phyloP scores from a whole-genome alignment of 2,888 invertebrate species.

The Priocnemis perturbator region DNA sequence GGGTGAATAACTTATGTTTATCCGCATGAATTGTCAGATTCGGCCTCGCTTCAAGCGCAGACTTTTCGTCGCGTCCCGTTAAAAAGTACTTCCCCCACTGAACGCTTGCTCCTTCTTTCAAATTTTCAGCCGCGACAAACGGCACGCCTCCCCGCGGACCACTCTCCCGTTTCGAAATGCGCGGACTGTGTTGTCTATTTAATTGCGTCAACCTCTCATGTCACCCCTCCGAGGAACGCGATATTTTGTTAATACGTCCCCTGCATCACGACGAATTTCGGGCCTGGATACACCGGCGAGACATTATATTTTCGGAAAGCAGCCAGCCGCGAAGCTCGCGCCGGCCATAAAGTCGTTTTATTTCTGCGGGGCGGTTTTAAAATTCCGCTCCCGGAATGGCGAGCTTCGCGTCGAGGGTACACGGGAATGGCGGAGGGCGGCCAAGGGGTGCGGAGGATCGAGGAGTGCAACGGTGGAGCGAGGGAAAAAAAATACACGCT shows the following conservation, averaged over 20 bases:
- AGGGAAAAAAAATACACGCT: conserved; percentile 29
- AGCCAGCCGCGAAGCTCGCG: conserved; percentile 49
- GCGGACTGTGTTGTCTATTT: too few species aligned
- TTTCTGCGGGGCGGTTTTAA: conserved; percentile 64
- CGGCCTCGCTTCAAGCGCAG: conserved; percentile 27
- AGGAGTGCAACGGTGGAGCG: conserved; percentile 18
- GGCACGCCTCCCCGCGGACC: not conserved
- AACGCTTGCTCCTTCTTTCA: not conserved
- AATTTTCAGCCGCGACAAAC: not conserved
- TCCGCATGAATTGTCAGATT: conserved; percentile 49
- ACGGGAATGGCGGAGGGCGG: conserved; percentile 25
- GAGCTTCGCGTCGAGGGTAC: conserved; percentile 25
- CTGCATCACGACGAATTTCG: conserved; percentile 38
- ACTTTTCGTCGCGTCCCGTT: conserved; percentile 5
- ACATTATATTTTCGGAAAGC: conserved; percentile 60
- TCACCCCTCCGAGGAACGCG: conserved; percentile 3
- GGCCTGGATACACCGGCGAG: conserved; percentile 37
- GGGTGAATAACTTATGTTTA: conserved; percentile 71
- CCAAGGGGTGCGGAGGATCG: conserved; percentile 36
- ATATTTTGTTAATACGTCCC: conserved; percentile 45
- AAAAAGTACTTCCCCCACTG: not conserved
- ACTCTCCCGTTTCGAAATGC: too few species aligned
- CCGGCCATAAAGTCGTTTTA: conserved; percentile 68
- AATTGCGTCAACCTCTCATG: too few species aligned
- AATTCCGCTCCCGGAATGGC: conserved; percentile 63